These are phyloP conservation scores for Argyra leucocephala DNA, from an alignment of 2,888 invertebrate species.

Conservation along the genomic window DNA sequence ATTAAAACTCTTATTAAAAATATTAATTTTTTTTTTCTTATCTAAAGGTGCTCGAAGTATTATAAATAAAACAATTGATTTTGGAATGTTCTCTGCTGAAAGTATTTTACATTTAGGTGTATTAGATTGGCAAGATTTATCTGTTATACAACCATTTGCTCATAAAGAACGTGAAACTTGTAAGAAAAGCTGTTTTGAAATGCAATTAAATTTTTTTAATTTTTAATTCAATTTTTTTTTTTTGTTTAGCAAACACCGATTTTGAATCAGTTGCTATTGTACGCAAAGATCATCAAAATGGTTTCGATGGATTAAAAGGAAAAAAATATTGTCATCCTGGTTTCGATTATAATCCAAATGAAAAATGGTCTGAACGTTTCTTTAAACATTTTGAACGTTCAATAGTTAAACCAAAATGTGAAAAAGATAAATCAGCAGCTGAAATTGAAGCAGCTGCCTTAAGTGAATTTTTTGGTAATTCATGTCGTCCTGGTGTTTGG, in stretches of 20 bases:
- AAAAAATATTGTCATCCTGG: conserved; percentile 59
- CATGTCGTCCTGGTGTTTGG: conserved; percentile 67
- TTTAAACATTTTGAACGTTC: conserved; percentile 51
- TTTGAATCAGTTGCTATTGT: conserved; percentile 56
- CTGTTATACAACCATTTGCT: conserved; percentile 46
- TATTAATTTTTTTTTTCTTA: background rate
- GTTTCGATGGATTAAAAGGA: conserved; percentile 46
- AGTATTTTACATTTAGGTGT: conserved; percentile 49
- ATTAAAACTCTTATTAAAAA: background rate
- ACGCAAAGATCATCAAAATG: conserved; percentile 43
- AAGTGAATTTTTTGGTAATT: conserved; percentile 54
- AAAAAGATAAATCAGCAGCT: conserved; percentile 43
- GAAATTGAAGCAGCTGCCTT: conserved; percentile 55
- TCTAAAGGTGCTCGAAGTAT: conserved; percentile 44
- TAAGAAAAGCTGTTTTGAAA: conserved; percentile 15
- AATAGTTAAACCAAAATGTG: conserved; percentile 27
- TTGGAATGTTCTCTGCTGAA: conserved; percentile 54
- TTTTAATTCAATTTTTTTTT: background rate
- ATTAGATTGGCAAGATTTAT: conserved; percentile 36
- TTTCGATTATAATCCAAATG: conserved; percentile 41
- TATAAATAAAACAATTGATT: conserved; percentile 46
- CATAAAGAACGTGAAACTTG: conserved; percentile 42
- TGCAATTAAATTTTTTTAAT: background rate
- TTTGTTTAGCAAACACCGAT: conserved; percentile 44
- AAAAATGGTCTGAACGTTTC: conserved; percentile 50